Evolutionary conservation across 1,140 invertebrate genomes (phyloP).

Genomic region (Saccostrea echinata): DNA sequence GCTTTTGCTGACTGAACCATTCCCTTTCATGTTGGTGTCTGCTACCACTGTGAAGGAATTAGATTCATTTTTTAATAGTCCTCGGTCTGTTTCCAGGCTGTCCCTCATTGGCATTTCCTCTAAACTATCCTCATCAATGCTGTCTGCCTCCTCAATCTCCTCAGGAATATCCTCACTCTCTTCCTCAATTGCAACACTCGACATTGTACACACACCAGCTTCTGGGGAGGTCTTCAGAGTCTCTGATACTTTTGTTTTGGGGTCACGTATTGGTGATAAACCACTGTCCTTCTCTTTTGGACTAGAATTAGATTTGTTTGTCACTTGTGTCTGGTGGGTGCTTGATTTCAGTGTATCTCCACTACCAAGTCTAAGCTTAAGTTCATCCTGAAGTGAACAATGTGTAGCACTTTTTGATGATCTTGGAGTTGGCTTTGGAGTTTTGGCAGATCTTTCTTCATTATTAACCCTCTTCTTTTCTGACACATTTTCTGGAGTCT

Average conservation of each 20-base stretch:
- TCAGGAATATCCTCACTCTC: conserved; percentile 32
- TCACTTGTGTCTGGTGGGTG: neutral
- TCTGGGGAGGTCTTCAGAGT: neutral
- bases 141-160: conserved; percentile 38
- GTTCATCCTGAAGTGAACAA: conserved; percentile 2
- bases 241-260: neutral
- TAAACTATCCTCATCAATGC: conserved; percentile 29
- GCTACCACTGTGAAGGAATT: conserved; percentile 28
- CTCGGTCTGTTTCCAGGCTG: conserved; percentile 1
- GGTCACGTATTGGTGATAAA: neutral
- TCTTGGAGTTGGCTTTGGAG: conserved; percentile 6
- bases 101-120: conserved; percentile 32
- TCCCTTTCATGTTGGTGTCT: neutral
- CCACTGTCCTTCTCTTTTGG: conserved; percentile 1
- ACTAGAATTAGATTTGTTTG: neutral
- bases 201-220: neutral
- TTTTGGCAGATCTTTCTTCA: neutral
- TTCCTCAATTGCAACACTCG: neutral
- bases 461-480: neutral
- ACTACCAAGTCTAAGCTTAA: neutral
- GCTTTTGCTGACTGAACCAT: conserved; percentile 15
- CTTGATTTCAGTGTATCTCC: neutral
- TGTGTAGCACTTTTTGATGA: neutral
- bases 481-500: neutral
- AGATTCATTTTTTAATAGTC: neutral